Base-by-base conservation (phyloP, 2,797 vertebrate species). In the Gambusia yucatana region DNA sequence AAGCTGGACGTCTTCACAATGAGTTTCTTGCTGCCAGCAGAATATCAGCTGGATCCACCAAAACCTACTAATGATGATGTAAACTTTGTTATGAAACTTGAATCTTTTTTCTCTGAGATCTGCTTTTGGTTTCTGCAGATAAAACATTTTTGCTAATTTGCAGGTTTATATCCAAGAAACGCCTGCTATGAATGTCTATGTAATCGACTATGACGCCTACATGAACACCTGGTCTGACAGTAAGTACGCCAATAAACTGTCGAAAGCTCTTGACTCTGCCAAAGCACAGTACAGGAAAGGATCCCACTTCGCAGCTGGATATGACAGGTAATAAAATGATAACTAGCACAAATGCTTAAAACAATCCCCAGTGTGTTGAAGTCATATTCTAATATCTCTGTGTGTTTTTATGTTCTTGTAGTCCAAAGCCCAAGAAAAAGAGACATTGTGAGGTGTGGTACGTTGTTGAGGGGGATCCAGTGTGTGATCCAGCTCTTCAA, bases 381-480 rank as follows among this genome's bases (percentile, higher is more conserved):
- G 82, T 77, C 30, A n/a, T 63, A 30, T 77, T 76, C 1, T 61
- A 9, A 8, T 52, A 20, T 78, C 75, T 82, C 36, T 76, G 17
- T 72, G n/a, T 79, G 77, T 70, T 73, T 72, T 25, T 61, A 20
- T 77, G 1, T 75, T 28, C 33, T 86, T 92, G 36, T 87, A 97
- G 96, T 77, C 96, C 94, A 14, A 93, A 88, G 91, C 94, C 77
- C 16, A 0, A 95, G 6, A 2, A 77, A 1, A 72, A 94, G 78
- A 92, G 94, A 73, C 94, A 92, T 90, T 96, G 96, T 33, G 96
- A 97, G 86, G 95, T 93, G 72, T 96, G 96, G 96, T 90, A 88
- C 39, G 9, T 89, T 5, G 87, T 47, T 5, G 30, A 87, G 16
- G 95, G 84, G 33, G 75, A 89, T 0, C 93, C 90, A 0, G 86